These are phyloP conservation scores for Sitta carolinensis DNA, from an alignment of 2,797 vertebrate species.

Conservation along the genomic window DNA sequence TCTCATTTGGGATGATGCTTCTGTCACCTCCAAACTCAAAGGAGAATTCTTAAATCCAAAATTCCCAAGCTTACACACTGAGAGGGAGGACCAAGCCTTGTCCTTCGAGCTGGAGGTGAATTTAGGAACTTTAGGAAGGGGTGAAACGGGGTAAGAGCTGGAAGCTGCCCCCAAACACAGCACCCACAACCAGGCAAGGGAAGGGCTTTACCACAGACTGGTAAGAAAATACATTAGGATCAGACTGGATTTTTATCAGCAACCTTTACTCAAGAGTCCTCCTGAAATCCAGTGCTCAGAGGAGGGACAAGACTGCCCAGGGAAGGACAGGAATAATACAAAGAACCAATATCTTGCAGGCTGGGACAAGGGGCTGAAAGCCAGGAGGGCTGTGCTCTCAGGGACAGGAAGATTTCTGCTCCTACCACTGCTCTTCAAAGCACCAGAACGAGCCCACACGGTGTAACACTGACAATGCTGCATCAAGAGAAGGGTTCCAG, in stretches of 20 bases:
- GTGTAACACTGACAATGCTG: fast-evolving
- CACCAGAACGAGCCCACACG: neutral
- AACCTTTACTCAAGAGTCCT: neutral
- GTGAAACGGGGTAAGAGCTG: neutral
- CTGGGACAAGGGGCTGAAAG: neutral
- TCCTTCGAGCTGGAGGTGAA: neutral
- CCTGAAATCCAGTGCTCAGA: neutral
- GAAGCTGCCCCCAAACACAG: neutral
- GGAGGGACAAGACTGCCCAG: neutral
- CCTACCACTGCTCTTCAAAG: neutral
- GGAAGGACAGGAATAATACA: neutral
- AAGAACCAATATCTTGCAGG: neutral
- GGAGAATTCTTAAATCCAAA: fast-evolving
- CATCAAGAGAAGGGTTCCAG: neutral
- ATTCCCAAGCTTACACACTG: neutral
- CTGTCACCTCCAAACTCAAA: neutral
- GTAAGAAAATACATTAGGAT: neutral
- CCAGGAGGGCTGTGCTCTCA: neutral
- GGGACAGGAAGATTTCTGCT: neutral
- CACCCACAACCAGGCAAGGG: neutral
- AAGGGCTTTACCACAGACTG: neutral
- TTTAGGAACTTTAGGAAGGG: neutral
- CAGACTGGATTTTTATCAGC: neutral
- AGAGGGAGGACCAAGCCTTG: neutral
- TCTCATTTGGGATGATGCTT: neutral